phyloP scores from a whole-genome alignment of 2,797 vertebrate species.

The Masticophis lateralis region DNA sequence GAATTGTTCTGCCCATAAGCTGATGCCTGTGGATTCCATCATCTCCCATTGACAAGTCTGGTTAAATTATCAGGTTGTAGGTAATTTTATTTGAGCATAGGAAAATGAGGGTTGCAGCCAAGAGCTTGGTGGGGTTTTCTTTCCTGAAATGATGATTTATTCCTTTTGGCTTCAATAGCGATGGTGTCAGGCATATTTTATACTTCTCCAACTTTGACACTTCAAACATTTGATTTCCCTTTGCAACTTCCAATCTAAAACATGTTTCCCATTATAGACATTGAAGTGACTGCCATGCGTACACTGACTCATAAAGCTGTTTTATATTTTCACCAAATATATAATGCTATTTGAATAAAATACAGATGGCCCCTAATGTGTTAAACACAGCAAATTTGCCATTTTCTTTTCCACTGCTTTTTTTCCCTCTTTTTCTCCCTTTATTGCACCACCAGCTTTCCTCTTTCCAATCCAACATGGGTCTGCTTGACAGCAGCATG shows the following conservation, averaged over 20 bases:
- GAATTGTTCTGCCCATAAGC: constrained; percentile 50
- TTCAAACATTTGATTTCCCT: constrained; percentile 74
- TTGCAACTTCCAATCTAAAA: constrained; percentile 72
- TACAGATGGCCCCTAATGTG: constrained; percentile 71
- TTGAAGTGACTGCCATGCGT: constrained; percentile 66
- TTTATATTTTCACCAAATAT: constrained; percentile 74
- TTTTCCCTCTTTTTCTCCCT: constrained; percentile 9
- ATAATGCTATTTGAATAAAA: constrained; percentile 75
- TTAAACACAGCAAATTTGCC: constrained; percentile 67
- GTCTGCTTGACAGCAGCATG: constrained; percentile 46
- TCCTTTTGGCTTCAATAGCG: constrained; percentile 71
- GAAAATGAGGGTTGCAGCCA: constrained; percentile 73
- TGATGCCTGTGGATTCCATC: constrained; percentile 68
- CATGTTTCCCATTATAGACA: constrained; percentile 73
- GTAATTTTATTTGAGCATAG: constrained; percentile 72
- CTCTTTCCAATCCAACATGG: constrained; percentile 34
- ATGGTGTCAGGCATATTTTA: constrained; percentile 71
- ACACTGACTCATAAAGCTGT: constrained; percentile 68
- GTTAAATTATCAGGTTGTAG: constrained; percentile 76
- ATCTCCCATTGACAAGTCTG: constrained; percentile 73
- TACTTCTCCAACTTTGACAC: constrained; percentile 72
- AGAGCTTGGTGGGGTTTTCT: constrained; percentile 71
- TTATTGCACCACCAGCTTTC: not conserved
- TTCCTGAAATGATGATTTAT: constrained; percentile 75
- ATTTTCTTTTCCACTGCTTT: constrained; percentile 49